Evolutionary conservation across 2,888 invertebrate species (phyloP).

Genomic region (Blomia tropicalis): DNA sequence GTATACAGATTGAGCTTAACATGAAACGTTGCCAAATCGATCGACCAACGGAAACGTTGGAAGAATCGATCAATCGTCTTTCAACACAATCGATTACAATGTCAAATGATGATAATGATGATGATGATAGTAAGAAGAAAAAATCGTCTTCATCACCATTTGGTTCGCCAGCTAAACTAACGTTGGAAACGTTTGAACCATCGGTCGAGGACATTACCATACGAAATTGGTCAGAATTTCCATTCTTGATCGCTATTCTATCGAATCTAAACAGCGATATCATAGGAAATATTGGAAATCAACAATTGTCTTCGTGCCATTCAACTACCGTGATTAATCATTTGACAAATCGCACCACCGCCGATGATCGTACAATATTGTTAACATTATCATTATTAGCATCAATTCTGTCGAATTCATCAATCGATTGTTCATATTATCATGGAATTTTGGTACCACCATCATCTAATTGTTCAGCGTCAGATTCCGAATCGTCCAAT

Average conservation of each 20-base stretch:
- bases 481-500: not conserved
- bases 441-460: not conserved
- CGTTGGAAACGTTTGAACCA: not conserved
- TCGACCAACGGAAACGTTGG: slow-evolving; percentile 56
- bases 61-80: slow-evolving; percentile 47
- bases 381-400: not conserved
- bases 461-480: not conserved
- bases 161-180: not conserved
- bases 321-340: not conserved
- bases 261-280: not conserved
- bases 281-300: not conserved
- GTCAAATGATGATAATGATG: not conserved
- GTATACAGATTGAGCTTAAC: slow-evolving; percentile 33
- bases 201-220: not conserved
- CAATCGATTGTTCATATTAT: not conserved
- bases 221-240: not conserved
- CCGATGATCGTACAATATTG: slow-evolving; percentile 2
- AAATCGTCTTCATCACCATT: not conserved
- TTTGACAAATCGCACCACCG: not conserved
- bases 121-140: not conserved
- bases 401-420: not conserved
- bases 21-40: slow-evolving; percentile 35
- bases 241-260: slow-evolving; percentile 9
- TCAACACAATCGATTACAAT: slow-evolving; percentile 19
- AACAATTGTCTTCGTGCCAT: not conserved